A percentile compares a stretch with the other conserved stretches of the same genome.
Conservation (phyloP, 2,797 vertebrate genomes). For the Denticeps clupeoides region DNA sequence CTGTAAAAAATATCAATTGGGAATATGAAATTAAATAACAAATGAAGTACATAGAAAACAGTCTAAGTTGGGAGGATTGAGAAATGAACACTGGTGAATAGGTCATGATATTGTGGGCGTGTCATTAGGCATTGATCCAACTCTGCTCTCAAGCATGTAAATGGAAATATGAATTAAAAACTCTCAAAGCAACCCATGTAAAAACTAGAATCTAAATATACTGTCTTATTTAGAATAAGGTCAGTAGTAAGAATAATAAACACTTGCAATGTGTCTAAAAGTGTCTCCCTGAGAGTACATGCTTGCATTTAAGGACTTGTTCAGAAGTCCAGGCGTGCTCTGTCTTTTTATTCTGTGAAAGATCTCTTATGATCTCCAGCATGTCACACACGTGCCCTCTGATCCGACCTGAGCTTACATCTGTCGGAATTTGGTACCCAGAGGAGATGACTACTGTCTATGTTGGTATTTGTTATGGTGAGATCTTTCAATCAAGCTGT, state of each 20-base stretch:
- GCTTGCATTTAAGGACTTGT: neutral
- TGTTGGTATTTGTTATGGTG: slow-evolving; percentile 9
- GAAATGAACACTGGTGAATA: too few relatives aligned
- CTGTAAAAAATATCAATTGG: too few relatives aligned
- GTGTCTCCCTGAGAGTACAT: neutral
- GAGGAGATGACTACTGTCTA: neutral
- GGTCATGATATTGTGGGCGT: too few relatives aligned
- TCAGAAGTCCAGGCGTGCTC: neutral
- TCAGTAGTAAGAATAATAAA: neutral
- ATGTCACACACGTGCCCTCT: slow-evolving; percentile 11
- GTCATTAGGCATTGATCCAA: too few relatives aligned
- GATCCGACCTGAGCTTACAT: slow-evolving; percentile 5
- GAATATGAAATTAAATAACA: too few relatives aligned
- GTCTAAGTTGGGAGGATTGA: too few relatives aligned
- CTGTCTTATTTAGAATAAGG: too few relatives aligned
- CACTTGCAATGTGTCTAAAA: neutral
- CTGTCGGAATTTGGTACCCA: neutral
- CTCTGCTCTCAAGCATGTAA: too few relatives aligned
- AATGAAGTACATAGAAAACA: too few relatives aligned
- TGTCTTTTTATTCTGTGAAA: neutral
- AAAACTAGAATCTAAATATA: too few relatives aligned
- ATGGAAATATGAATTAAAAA: too few relatives aligned
- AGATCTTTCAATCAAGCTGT: neutral
- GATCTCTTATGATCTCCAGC: neutral
- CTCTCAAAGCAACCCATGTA: too few relatives aligned